Evolutionary conservation across 2,888 invertebrate genomes (phyloP).

Genomic region (Conistra vaccinii): DNA sequence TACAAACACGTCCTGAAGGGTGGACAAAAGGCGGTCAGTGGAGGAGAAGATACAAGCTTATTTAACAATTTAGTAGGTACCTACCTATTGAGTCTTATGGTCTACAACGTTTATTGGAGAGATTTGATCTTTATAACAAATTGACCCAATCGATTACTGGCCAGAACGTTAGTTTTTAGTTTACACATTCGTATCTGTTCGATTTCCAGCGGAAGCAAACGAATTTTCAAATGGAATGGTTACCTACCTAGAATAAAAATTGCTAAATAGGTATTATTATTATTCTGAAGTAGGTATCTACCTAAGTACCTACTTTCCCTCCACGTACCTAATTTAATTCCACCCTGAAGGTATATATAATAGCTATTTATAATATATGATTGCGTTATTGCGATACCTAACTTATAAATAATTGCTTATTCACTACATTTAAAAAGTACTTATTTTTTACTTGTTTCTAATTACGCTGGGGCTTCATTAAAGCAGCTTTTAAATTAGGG

Average conservation of each 20-base stretch:
- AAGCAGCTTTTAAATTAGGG: neutral
- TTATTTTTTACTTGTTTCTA: slow-evolving; percentile 1
- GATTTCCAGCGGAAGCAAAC: neutral
- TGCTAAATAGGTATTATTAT: neutral
- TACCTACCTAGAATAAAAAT: neutral
- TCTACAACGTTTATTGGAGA: neutral
- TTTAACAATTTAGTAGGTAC: neutral
- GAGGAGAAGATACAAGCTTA: neutral
- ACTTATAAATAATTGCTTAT: slow-evolving; percentile 10
- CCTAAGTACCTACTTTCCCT: neutral
- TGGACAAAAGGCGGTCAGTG: neutral
- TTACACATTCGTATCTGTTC: neutral
- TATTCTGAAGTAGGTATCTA: neutral
- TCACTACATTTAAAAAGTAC: neutral
- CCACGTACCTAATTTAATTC: neutral
- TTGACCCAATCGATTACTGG: neutral
- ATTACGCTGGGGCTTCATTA: slow-evolving; percentile 2
- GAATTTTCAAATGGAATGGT: neutral
- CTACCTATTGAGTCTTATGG: neutral
- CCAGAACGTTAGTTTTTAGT: neutral
- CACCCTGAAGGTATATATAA: neutral
- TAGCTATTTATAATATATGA: neutral
- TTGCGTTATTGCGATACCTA: neutral
- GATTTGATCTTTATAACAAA: neutral
- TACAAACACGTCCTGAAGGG: neutral